Conservation (phyloP, 2,888 invertebrate genomes). For the Suillia variegata region DNA sequence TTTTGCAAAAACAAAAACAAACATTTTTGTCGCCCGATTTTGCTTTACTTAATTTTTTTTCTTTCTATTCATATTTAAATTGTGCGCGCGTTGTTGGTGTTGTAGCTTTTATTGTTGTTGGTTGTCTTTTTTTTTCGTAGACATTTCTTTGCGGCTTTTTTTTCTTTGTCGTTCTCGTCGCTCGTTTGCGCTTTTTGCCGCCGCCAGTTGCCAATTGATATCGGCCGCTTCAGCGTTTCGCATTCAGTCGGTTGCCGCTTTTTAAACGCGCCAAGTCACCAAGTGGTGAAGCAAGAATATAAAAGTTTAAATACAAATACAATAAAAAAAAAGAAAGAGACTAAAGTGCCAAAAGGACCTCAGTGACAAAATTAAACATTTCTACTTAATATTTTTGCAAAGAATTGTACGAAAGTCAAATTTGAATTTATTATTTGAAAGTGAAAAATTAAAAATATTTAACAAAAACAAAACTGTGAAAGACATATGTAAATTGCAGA, state of each 20-base stretch:
- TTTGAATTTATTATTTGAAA: not conserved
- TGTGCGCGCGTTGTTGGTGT: not conserved
- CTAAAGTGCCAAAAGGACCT: constrained; percentile 6
- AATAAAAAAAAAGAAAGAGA: constrained; percentile 1
- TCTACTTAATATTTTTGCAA: not conserved
- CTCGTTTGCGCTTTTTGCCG: constrained; percentile 23
- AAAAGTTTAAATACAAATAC: too few relatives aligned
- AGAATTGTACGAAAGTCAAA: not conserved
- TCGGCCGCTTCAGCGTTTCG: constrained; percentile 27
- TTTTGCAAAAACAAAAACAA: constrained; percentile 13
- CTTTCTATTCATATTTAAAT: not conserved
- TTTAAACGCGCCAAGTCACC: constrained; percentile 33
- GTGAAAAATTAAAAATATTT: constrained; percentile 6
- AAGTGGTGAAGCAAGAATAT: too few relatives aligned
- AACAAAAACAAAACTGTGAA: constrained; percentile 6
- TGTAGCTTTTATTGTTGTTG: constrained; percentile 8
- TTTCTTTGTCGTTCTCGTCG: constrained; percentile 24
- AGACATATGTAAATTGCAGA: not conserved
- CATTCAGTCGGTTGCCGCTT: constrained; percentile 38
- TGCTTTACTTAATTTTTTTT: too few relatives aligned
- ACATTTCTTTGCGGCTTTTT: constrained; percentile 21
- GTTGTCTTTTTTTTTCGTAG: constrained; percentile 25
- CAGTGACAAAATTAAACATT: constrained; percentile 3
- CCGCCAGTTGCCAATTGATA: constrained; percentile 46
- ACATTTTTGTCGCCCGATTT: constrained; percentile 21